Conservation (phyloP, 2,797 vertebrate species). For the Silurus aristotelis region DNA sequence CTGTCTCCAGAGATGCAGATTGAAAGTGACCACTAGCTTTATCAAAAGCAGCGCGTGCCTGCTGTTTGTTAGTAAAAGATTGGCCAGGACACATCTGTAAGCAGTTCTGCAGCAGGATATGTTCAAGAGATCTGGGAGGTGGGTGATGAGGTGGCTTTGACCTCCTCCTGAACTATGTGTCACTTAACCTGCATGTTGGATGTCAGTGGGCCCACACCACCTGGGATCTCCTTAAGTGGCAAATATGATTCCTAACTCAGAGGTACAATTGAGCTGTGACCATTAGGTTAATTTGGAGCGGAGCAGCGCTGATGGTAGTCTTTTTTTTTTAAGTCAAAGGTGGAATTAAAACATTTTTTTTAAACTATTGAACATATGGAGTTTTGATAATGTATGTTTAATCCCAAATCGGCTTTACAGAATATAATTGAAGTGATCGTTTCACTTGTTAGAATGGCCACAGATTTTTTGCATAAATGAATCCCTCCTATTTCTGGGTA, state of each 20-base stretch:
- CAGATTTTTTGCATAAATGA: constrained; percentile 32
- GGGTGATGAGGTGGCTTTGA: constrained; percentile 73
- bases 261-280: constrained; percentile 65
- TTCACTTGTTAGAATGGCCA: constrained; percentile 22
- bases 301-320: constrained; percentile 49
- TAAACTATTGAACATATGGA: constrained; percentile 28
- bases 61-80: constrained; percentile 74
- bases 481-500: not conserved
- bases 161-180: constrained; percentile 76
- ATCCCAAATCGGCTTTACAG: not conserved
- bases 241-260: constrained; percentile 57
- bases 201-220: constrained; percentile 70
- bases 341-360: constrained; percentile 1
- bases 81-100: constrained; percentile 79
- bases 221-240: constrained; percentile 59
- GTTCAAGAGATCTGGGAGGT: constrained; percentile 73
- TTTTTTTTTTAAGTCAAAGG: not conserved
- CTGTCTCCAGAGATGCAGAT: constrained; percentile 71
- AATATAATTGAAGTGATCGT: constrained; percentile 15
- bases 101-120: constrained; percentile 74
- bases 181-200: constrained; percentile 79
- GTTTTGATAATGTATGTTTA: constrained; percentile 12
- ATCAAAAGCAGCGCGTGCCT: constrained; percentile 74
- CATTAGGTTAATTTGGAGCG: constrained; percentile 60
- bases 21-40: constrained; percentile 76